Conservation (phyloP, 37 sponge, comb jelly and placozoan species). For the Cladorhizidae sp. region DNA sequence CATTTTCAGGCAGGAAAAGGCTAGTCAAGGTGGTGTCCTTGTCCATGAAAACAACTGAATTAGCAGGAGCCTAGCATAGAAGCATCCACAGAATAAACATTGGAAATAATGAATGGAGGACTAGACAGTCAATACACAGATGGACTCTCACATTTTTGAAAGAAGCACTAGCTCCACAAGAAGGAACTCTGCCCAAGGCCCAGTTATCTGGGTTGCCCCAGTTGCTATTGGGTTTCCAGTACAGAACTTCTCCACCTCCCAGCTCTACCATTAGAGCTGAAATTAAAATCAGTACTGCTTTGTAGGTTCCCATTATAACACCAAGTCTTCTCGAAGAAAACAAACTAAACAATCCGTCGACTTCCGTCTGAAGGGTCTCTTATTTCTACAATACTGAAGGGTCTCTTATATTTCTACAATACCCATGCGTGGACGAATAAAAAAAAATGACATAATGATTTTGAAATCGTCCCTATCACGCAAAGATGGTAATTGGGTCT, state of each 20-base stretch:
- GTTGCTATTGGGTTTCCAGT: constrained; percentile 64
- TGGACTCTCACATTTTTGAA: constrained; percentile 24
- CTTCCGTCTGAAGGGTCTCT: too few relatives aligned
- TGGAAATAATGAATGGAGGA: not conserved
- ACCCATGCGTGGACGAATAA: too few relatives aligned
- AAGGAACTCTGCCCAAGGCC: constrained; percentile 44
- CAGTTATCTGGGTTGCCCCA: constrained; percentile 62
- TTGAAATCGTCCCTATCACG: too few relatives aligned
- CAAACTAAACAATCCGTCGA: too few relatives aligned
- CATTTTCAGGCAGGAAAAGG: constrained; percentile 46
- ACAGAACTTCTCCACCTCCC: constrained; percentile 28
- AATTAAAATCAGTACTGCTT: constrained; percentile 8
- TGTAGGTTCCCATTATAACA: too few relatives aligned
- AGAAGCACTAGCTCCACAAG: constrained; percentile 27
- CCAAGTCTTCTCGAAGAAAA: too few relatives aligned
- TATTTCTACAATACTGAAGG: too few relatives aligned
- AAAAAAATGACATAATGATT: too few relatives aligned
- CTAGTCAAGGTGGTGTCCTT: constrained; percentile 27
- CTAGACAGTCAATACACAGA: not conserved
- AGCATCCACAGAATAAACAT: not conserved
- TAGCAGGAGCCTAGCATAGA: not conserved
- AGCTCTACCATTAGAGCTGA: constrained; percentile 16
- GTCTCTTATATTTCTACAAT: too few relatives aligned
- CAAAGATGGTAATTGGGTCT: too few relatives aligned
- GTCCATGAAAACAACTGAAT: constrained; percentile 26